These are phyloP conservation scores for Pardalotus punctatus DNA, from an alignment of 2,113 vertebrate genomes.

Conservation along the genomic window DNA sequence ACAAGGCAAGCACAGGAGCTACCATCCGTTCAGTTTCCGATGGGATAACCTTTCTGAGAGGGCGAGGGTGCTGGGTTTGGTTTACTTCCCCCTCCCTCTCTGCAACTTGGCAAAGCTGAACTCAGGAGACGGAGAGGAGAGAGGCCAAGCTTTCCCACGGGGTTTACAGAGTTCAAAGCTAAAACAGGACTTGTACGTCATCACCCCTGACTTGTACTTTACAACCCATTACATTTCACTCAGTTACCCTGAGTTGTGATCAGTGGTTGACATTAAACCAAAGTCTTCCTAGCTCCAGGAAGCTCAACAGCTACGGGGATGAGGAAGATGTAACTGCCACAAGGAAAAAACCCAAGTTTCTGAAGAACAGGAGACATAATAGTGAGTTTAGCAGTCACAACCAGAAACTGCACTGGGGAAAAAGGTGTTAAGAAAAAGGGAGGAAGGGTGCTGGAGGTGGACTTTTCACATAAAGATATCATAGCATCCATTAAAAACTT, in stretches of 20 bases:
- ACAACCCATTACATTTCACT: not conserved
- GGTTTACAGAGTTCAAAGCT: not conserved
- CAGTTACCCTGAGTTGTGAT: not conserved
- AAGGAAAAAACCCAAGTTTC: not conserved
- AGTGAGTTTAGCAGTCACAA: rapidly evolving
- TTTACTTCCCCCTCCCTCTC: not conserved
- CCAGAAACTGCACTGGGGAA: not conserved
- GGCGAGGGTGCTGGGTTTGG: rapidly evolving
- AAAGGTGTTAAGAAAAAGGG: not conserved
- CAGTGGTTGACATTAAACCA: not conserved
- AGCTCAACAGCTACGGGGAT: not conserved
- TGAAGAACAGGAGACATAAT: not conserved
- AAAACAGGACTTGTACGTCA: not conserved
- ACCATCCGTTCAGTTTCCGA: rapidly evolving
- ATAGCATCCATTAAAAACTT: not conserved
- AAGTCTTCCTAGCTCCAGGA: not conserved
- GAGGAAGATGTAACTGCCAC: not conserved
- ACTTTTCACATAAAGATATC: not conserved
- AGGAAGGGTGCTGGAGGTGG: not conserved
- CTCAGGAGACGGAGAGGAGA: not conserved
- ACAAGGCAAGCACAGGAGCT: not conserved
- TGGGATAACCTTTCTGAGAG: not conserved
- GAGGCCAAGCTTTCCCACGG: not conserved
- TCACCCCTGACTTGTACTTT: not conserved
- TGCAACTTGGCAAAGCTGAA: not conserved